Evolutionary conservation across 1,140 invertebrate species (phyloP).

Genomic region (Muscidifurax raptorellus): DNA sequence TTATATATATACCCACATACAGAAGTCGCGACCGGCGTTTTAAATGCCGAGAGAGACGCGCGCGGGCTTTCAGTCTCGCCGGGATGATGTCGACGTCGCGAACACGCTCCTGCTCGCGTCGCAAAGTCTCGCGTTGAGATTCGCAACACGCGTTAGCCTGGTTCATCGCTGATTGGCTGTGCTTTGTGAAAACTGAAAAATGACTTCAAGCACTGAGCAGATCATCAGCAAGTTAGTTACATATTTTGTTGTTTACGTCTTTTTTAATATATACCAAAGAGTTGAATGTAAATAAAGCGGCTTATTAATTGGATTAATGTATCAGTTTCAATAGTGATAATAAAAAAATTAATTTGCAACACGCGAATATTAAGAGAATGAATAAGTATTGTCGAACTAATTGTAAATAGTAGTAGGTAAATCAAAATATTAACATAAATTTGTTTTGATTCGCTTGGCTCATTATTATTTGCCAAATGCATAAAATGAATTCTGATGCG

Average conservation of each 20-base stretch:
- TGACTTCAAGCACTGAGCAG: constrained; percentile 30
- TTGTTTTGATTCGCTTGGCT: too few relatives aligned
- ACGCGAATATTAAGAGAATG: too few relatives aligned
- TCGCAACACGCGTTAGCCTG: background rate
- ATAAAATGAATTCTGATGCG: too few relatives aligned
- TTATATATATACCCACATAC: background rate
- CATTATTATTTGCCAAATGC: too few relatives aligned
- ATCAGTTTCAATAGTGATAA: too few relatives aligned
- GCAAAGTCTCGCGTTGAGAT: background rate
- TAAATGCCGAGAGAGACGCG: constrained; percentile 5
- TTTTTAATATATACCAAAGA: too few relatives aligned
- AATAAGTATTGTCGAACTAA: too few relatives aligned
- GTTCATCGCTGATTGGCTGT: background rate
- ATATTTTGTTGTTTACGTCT: background rate
- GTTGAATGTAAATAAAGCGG: too few relatives aligned
- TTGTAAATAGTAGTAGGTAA: too few relatives aligned
- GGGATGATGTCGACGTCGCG: background rate
- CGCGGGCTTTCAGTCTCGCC: constrained; percentile 16
- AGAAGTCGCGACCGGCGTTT: background rate
- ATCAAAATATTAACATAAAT: too few relatives aligned
- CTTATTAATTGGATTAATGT: too few relatives aligned
- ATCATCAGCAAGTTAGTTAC: constrained; percentile 44
- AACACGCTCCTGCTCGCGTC: background rate
- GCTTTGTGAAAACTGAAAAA: background rate
- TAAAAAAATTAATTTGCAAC: background rate